phyloP scores from a whole-genome alignment of 1,140 invertebrate genomes.

The Listronotus bonariensis region DNA sequence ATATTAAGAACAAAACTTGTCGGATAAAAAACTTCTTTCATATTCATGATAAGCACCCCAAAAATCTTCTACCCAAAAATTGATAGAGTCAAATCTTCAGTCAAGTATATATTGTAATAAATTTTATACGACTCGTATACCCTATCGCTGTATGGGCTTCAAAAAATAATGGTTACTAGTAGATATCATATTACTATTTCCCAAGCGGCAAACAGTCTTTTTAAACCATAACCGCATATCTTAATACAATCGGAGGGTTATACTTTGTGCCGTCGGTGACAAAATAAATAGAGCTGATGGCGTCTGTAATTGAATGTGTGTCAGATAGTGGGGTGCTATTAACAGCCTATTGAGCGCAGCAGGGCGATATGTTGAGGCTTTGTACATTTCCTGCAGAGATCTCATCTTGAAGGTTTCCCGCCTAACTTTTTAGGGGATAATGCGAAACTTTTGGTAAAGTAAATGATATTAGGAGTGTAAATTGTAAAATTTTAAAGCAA shows the following conservation, averaged over 20 bases:
- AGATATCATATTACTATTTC: not conserved
- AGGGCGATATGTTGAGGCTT: slow-evolving; percentile 1
- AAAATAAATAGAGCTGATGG: slow-evolving; percentile 24
- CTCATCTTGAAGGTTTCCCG: not conserved
- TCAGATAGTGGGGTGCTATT: slow-evolving; percentile 28
- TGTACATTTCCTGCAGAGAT: slow-evolving; percentile 20
- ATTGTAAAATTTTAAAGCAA: too few relatives aligned
- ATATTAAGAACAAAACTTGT: too few relatives aligned
- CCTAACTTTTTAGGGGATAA: not conserved
- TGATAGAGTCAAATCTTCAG: too few relatives aligned
- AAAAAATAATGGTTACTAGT: too few relatives aligned
- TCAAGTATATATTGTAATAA: too few relatives aligned
- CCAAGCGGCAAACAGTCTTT: slow-evolving; percentile 12
- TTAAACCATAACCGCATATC: slow-evolving; percentile 20
- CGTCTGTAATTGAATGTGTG: slow-evolving; percentile 33
- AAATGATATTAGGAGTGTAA: too few relatives aligned
- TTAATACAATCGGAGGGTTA: slow-evolving; percentile 24
- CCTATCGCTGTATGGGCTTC: too few relatives aligned
- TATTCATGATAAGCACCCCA: too few relatives aligned
- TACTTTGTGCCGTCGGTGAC: slow-evolving; percentile 23
- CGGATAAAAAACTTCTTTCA: too few relatives aligned
- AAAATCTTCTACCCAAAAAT: too few relatives aligned
- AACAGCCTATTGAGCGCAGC: slow-evolving; percentile 23
- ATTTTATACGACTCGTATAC: too few relatives aligned
- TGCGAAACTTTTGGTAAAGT: too few relatives aligned